These are phyloP conservation scores for Chalcis sispes DNA, from an alignment of 2,888 invertebrate genomes.

Conservation along the genomic window DNA sequence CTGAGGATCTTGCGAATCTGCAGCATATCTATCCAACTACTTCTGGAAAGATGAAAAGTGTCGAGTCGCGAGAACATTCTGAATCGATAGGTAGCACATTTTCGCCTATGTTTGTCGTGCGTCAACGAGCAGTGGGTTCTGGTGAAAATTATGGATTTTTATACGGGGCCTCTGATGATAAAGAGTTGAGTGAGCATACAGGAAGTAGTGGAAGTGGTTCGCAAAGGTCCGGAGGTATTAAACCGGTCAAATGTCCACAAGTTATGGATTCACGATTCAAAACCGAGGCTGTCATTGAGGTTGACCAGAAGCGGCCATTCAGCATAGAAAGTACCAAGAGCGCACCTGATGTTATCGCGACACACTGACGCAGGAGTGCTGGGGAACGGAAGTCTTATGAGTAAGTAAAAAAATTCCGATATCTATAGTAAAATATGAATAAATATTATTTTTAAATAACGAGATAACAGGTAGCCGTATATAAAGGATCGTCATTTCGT, in stretches of 20 bases:
- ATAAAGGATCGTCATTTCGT: too few species aligned
- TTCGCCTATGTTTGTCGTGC: slow-evolving; percentile 58
- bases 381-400: slow-evolving; percentile 78
- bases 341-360: slow-evolving; percentile 93
- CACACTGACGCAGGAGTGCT: slow-evolving; percentile 82
- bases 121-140: slow-evolving; percentile 65
- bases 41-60: background rate
- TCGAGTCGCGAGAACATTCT: background rate
- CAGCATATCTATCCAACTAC: background rate
- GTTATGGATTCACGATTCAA: slow-evolving; percentile 74
- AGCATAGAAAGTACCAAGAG: slow-evolving; percentile 91
- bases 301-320: slow-evolving; percentile 81
- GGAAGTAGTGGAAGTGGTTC: slow-evolving; percentile 17
- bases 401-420: slow-evolving; percentile 22
- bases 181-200: slow-evolving; percentile 53
- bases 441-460: too few species aligned
- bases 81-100: slow-evolving; percentile 50
- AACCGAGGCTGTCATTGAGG: slow-evolving; percentile 81
- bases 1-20: slow-evolving; percentile 10
- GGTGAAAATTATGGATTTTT: slow-evolving; percentile 71
- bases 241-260: slow-evolving; percentile 55
- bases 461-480: background rate
- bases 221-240: slow-evolving; percentile 9
- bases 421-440: background rate
- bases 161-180: slow-evolving; percentile 64